Conservation (phyloP, 1,140 invertebrate species). For the Drosophila subobscura region DNA sequence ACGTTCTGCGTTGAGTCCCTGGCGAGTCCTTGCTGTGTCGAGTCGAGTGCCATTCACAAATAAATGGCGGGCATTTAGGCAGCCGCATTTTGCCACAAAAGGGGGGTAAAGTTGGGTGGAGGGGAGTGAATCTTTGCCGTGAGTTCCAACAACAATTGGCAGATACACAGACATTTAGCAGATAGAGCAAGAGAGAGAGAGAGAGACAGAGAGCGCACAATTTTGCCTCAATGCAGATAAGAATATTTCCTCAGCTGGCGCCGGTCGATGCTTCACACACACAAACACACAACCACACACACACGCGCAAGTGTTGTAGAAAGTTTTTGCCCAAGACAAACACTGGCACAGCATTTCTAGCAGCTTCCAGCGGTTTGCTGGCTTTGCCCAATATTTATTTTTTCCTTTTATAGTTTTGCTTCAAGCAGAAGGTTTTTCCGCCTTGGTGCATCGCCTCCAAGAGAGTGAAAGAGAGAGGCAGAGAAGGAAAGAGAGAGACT, state of each 20-base stretch:
- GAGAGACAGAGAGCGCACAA: conserved; percentile 20
- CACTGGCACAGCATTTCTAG: conserved; percentile 40
- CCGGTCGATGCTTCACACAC: conserved; percentile 14
- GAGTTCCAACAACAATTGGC: conserved; percentile 66
- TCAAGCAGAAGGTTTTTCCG: conserved; percentile 14
- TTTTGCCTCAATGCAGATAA: conserved; percentile 75
- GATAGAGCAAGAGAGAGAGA: neutral
- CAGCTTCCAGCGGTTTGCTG: conserved; percentile 17
- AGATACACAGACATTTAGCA: conserved; percentile 11
- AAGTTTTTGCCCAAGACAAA: conserved; percentile 66
- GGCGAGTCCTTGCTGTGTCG: conserved; percentile 18
- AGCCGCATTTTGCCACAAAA: conserved; percentile 27
- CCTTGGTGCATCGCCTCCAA: conserved; percentile 9
- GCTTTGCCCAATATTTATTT: conserved; percentile 19
- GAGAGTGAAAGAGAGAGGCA: too few species aligned
- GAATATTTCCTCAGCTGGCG: conserved; percentile 63
- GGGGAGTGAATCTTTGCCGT: conserved; percentile 18
- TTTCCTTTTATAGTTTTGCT: conserved; percentile 38
- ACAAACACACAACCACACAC: conserved; percentile 26
- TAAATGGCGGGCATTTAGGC: conserved; percentile 78
- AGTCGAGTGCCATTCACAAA: conserved; percentile 71
- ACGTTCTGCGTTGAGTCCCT: conserved; percentile 24
- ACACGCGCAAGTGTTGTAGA: conserved; percentile 22
- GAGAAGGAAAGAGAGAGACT: too few species aligned
- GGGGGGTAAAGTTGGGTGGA: neutral